Conservation (phyloP, 1,140 invertebrate genomes). For the Stratiolaelaps scimitus region DNA sequence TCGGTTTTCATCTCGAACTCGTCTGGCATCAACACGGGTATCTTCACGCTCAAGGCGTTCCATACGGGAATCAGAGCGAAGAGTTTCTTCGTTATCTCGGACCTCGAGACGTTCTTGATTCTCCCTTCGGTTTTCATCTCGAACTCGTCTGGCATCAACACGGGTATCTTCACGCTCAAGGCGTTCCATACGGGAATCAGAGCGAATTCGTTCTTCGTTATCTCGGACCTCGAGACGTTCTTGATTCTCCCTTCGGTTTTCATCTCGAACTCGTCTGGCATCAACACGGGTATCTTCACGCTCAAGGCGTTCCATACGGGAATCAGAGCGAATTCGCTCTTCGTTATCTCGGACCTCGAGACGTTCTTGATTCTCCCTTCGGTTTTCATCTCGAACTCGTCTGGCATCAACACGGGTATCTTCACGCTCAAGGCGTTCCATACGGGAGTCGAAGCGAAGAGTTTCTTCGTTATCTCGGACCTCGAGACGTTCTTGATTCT, state of each 20-base stretch:
- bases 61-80: no score
- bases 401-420: neutral
- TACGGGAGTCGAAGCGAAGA: no score
- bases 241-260: neutral
- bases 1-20: no score
- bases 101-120: no score
- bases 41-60: no score
- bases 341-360: neutral
- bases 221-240: neutral
- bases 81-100: no score
- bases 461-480: neutral
- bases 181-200: neutral
- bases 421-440: neutral
- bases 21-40: no score
- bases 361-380: neutral
- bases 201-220: neutral
- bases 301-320: no score
- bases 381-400: neutral
- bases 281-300: neutral
- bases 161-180: no score
- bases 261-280: conserved; percentile 1
- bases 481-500: neutral
- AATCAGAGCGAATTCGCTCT: neutral
- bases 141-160: no score
- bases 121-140: no score